Evolutionary conservation across 2,797 vertebrate species (phyloP), one percentile per base, ranked within the genome.

Genomic region (Aselliscus stoliczkanus): DNA sequence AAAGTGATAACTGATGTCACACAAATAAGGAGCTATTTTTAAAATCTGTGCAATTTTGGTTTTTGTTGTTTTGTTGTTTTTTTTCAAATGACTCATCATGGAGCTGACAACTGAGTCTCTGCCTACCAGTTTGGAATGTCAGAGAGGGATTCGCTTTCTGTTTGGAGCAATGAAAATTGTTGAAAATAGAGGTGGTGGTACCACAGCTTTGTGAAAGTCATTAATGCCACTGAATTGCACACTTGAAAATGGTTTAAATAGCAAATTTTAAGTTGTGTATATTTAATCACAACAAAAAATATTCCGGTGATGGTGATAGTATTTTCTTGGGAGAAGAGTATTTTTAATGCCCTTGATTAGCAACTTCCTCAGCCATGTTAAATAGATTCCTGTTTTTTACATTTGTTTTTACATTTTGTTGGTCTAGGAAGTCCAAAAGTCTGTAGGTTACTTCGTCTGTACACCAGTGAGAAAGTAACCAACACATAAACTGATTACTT

Each of bases 1-100:
- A 84, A 15, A 27, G 81, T n/a, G 75, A 27, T 34, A 92, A 69
- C n/a, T 39, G 58, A 79, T 70, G 23, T 62, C 84, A 62, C 25
- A 42, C 34, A 75, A 94, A 27, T 82, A 37, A 93, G 54, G 56
- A 76, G 64, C 1, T 31, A 29, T 54, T 95, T 96, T 91, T 54
- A 64, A 95, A 94, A 47, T 54, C 17, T 47, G 15, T 42, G 17
- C 6, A 60, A 17, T 52, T 81, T 69, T 50, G n/a, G n/a, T 47
- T 47, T 47, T 44, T n/a, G n/a, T n/a, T n/a, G n/a, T n/a, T n/a
- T n/a, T n/a, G n/a, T n/a, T n/a, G n/a, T 47, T 50, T 50, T 50
- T 50, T 96, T 84, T 14, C 73, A 85, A 93, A 86, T 90, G 90
- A 95, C 56, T 96, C 62, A 73, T 85, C 12, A 6, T 39, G 7